Evolutionary conservation across 2,113 vertebrate genomes (phyloP).

Genomic region (Aspidoscelis tigris): DNA sequence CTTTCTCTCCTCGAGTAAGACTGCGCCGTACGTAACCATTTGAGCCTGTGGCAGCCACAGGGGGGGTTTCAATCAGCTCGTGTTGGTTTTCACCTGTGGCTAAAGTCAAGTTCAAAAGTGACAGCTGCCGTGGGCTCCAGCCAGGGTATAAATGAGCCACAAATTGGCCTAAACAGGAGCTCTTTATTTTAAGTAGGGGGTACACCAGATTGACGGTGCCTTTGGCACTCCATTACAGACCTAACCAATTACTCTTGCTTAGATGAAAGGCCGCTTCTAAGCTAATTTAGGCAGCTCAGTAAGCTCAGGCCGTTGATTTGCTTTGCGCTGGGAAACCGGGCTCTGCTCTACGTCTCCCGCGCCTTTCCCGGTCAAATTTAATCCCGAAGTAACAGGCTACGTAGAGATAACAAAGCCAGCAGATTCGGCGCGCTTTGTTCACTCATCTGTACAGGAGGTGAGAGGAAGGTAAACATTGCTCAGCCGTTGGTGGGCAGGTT

Average conservation of each 20-base stretch:
- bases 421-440: no score
- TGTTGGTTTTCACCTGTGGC: conserved; percentile 20
- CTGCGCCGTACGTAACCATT: background rate
- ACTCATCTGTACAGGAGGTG: background rate
- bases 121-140: background rate
- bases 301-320: background rate
- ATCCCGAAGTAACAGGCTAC: no score
- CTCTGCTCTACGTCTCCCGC: background rate
- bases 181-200: no score
- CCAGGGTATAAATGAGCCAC: background rate
- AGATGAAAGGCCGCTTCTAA: background rate
- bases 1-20: no score
- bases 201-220: background rate
- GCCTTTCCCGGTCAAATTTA: background rate
- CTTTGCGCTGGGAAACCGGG: background rate
- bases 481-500: background rate
- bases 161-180: background rate
- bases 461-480: background rate
- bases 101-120: conserved; percentile 1
- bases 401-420: background rate
- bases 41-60: background rate
- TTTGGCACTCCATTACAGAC: background rate
- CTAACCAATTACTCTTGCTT: background rate
- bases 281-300: background rate
- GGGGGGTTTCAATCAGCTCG: background rate